A percentile compares a stretch with the other conserved stretches of the same genome.
Conservation (phyloP, 2,797 vertebrate genomes). For the Aeoliscus strigatus region DNA sequence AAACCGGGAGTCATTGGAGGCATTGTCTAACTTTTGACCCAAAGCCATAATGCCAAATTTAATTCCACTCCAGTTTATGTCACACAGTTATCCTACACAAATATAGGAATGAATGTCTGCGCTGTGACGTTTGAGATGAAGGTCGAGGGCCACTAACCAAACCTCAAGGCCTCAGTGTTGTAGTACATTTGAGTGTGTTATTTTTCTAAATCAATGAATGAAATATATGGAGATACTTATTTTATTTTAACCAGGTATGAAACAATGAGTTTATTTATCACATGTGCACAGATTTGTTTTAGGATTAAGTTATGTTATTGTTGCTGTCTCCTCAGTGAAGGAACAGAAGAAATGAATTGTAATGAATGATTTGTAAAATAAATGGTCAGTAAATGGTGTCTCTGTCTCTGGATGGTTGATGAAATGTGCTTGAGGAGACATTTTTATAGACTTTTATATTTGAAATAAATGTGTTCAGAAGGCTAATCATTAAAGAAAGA, state of each 20-base stretch:
- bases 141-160: too few relatives aligned
- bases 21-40: conserved; percentile 51
- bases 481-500: too few relatives aligned
- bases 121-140: not conserved
- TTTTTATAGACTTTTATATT: not conserved
- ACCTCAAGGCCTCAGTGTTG: too few relatives aligned
- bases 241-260: conserved; percentile 5
- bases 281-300: conserved; percentile 15
- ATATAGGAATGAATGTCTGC: not conserved
- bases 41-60: conserved; percentile 12
- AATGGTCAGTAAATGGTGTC: conserved; percentile 18
- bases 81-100: conserved; percentile 2
- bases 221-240: conserved; percentile 20
- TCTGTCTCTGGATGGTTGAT: conserved; percentile 5
- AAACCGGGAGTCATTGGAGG: conserved; percentile 74
- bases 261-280: conserved; percentile 8
- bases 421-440: not conserved
- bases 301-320: conserved; percentile 10
- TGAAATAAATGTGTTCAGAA: not conserved
- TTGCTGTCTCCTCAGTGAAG: conserved; percentile 15
- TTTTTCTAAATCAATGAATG: too few relatives aligned
- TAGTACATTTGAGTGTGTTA: too few relatives aligned
- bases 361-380: conserved; percentile 33
- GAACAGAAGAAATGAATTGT: conserved; percentile 18
- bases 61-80: not conserved